A percentile compares a stretch with the other conserved stretches of the same genome.
Conservation (phyloP, 1,140 invertebrate genomes). For the Limonius californicus region DNA sequence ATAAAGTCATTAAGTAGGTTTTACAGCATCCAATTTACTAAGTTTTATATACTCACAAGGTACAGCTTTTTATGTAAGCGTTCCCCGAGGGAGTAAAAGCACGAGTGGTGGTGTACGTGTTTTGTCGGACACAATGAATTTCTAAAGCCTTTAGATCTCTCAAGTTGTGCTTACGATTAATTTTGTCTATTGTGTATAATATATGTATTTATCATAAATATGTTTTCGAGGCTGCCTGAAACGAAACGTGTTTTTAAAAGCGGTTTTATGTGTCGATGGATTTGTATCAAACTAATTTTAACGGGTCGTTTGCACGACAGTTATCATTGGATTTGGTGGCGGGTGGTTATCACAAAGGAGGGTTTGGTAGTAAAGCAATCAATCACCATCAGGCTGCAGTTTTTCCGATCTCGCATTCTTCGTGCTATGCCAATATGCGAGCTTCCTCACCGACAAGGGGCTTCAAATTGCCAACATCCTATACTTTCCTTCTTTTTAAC, state of each 20-base stretch:
- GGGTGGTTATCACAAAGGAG: background rate
- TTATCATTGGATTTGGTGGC: background rate
- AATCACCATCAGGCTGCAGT: background rate
- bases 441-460: too few species aligned
- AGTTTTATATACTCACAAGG: background rate
- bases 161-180: conserved; percentile 1
- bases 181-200: background rate
- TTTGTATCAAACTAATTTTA: background rate
- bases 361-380: background rate
- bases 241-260: background rate
- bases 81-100: background rate
- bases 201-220: background rate
- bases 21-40: conserved; percentile 16
- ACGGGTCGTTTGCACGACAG: background rate
- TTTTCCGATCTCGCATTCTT: conserved; percentile 3
- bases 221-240: background rate
- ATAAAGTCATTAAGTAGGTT: conserved; percentile 17
- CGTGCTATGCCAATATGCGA: background rate
- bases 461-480: too few species aligned
- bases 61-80: conserved; percentile 2
- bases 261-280: background rate
- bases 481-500: too few species aligned
- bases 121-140: background rate
- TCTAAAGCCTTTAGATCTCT: background rate
- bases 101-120: background rate